Evolutionary conservation across 2,797 vertebrate genomes (phyloP).

Genomic region (Pangasius mekongensis): DNA sequence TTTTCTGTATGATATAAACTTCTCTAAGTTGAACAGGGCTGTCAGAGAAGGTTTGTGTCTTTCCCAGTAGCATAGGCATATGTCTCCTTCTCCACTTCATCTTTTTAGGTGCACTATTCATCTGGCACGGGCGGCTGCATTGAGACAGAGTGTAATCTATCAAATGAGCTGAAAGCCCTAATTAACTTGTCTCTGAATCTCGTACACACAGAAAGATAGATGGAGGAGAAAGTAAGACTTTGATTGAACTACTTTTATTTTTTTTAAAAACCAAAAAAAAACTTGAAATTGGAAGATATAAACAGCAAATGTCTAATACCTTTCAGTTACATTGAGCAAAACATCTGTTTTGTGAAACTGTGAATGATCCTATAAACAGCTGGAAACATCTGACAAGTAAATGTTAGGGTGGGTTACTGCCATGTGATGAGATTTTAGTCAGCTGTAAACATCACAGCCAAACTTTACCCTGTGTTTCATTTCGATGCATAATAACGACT

Average conservation of each 20-base stretch:
- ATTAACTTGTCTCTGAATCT: constrained; percentile 61
- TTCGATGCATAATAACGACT: neutral
- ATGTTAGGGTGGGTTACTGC: constrained; percentile 22
- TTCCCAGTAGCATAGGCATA: constrained; percentile 25
- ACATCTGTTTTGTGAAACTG: constrained; percentile 20
- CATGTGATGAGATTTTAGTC: constrained; percentile 21
- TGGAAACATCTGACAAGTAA: constrained; percentile 43
- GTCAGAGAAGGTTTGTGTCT: constrained; percentile 3
- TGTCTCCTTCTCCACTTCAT: constrained; percentile 48
- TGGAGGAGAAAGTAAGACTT: constrained; percentile 14
- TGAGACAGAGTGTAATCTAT: constrained; percentile 63
- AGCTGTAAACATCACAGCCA: constrained; percentile 20
- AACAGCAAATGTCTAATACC: constrained; percentile 66
- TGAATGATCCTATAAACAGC: constrained; percentile 34
- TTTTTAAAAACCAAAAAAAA: neutral
- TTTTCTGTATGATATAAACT: constrained; percentile 19
- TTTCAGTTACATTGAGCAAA: constrained; percentile 71
- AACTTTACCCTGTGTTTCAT: neutral
- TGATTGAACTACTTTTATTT: constrained; percentile 15
- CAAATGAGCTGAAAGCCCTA: constrained; percentile 65
- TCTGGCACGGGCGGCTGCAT: constrained; percentile 57
- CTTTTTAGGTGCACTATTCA: constrained; percentile 62
- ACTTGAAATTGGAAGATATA: constrained; percentile 11
- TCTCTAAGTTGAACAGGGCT: neutral
- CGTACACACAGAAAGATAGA: constrained; percentile 58